Evolutionary conservation across 2,888 invertebrate species (phyloP), one percentile per base, ranked within the genome.

Genomic region (Morpho deidamia): DNA sequence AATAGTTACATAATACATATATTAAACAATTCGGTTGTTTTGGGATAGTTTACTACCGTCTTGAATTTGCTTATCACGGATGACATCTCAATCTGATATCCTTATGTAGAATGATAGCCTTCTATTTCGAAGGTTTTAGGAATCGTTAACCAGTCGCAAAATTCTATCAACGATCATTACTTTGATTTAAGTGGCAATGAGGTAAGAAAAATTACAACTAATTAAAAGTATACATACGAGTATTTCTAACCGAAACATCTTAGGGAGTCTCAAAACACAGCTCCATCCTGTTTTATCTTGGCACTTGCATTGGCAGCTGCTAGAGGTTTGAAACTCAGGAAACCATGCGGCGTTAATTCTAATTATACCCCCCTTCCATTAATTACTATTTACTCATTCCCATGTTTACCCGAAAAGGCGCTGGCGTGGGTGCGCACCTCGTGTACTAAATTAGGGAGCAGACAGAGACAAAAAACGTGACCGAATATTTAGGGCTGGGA

Each of bases 371-470:
- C 79, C 76, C 82, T 81, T 79, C 80, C 81, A 81, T 79, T 81
- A 80, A 81, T 79, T 81, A 80, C 81, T 88, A 87, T 88, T 87
- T 87, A 72, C 75, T 72, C 78, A 84, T 84, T 81, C 78, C 79
- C 71, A 73, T 89, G 85, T 89, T 88, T 87, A 86, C 85, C 78
- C 78, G 73, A 80, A 82, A 83, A 85, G 85, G 81, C 86, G 82
- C 70, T 78, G 66, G 81, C 83, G 85, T 86, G 86, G 88, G 88
- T 82, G 85, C 72, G 62, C 64, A 58, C 61, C 72, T 76, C 72
- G 71, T 69, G 53, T 60, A 81, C 83, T 83, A 83, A 83, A 85
- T 86, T 86, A 76, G 86, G 84, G 82, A 79, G 72, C 60, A 74
- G 86, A 86, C 65, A 74, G 83, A 80, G 87, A 88, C 76, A 79